Base-by-base conservation (phyloP, 2,888 invertebrate genomes). In the Pimpla rufipes region DNA sequence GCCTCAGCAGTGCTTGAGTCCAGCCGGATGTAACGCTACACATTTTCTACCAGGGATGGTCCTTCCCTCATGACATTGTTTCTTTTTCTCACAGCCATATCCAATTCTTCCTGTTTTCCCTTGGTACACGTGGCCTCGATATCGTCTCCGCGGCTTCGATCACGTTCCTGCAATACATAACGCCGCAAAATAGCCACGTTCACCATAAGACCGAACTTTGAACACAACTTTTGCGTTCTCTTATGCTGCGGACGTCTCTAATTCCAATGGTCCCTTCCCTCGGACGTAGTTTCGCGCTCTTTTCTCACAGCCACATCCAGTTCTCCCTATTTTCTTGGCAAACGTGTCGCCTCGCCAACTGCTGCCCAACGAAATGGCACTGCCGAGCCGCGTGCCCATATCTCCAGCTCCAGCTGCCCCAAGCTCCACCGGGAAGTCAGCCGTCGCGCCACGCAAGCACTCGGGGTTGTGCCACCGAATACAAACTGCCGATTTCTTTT, bases 41-140 rank as follows among this genome's bases (percentile, higher is more conserved):
- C n/a, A n/a, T n/a, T n/a, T n/a, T n/a, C n/a, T n/a, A n/a, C n/a
- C n/a, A n/a, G n/a, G n/a, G n/a, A n/a, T n/a, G n/a, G n/a, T n/a
- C n/a, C n/a, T n/a, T n/a, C n/a, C n/a, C n/a, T n/a, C n/a, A n/a
- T n/a, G n/a, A n/a, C n/a, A n/a, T n/a, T 11, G 52, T 1, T 52
- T 21, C 13, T 52, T 21, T 4, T 21, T n/a, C n/a, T 52, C 52
- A 52, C 21, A 52, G 18, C 21, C 8, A 52, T 11, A n/a, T n/a
- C n/a, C n/a, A n/a, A n/a, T n/a, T n/a, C n/a, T n/a, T n/a, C n/a
- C n/a, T n/a, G n/a, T n/a, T n/a, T n/a, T n/a, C n/a, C n/a, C n/a
- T n/a, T n/a, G n/a, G n/a, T n/a, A n/a, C n/a, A n/a, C 91, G 88
- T 88, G 87, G 88, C 87, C 89, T 84, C 87, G 79, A 66, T 23